Evolutionary conservation across 2,888 invertebrate genomes (phyloP).

Genomic region (Crossocerus cetratus): DNA sequence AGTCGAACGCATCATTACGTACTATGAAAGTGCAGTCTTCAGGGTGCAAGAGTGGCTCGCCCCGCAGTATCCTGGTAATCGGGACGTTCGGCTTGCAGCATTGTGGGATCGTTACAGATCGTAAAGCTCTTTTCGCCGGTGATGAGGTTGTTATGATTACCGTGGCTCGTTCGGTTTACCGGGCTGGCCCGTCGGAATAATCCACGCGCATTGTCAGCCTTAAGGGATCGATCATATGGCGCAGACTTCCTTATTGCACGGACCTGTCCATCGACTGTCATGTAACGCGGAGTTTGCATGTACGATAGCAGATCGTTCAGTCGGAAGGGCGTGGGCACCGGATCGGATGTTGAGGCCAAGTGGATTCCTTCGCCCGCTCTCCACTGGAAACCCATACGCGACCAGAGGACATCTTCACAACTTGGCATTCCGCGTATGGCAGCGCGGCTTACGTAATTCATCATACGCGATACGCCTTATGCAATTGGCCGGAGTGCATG

Average conservation of each 20-base stretch:
- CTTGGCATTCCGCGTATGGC: background rate
- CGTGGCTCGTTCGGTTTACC: slow-evolving; percentile 1
- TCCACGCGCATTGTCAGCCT: slow-evolving; percentile 47
- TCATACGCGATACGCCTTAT: slow-evolving; percentile 34
- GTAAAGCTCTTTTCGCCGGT: slow-evolving; percentile 11
- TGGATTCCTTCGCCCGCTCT: slow-evolving; percentile 7
- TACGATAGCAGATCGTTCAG: slow-evolving; percentile 53
- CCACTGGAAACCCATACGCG: slow-evolving; percentile 2
- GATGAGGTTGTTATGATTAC: slow-evolving; percentile 14
- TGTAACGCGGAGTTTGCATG: slow-evolving; percentile 54
- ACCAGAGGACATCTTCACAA: background rate
- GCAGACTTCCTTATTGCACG: slow-evolving; percentile 56
- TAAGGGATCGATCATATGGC: slow-evolving; percentile 55
- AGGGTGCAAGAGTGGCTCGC: background rate
- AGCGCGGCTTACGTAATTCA: slow-evolving; percentile 31
- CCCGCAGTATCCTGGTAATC: slow-evolving; percentile 35
- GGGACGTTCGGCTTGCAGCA: slow-evolving; percentile 22
- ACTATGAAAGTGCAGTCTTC: slow-evolving; percentile 12
- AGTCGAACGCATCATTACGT: slow-evolving; percentile 2
- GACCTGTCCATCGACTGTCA: slow-evolving; percentile 50
- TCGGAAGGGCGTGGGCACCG: slow-evolving; percentile 52
- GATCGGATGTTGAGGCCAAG: slow-evolving; percentile 11
- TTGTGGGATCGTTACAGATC: slow-evolving; percentile 18
- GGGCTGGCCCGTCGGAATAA: slow-evolving; percentile 41
- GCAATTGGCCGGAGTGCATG: slow-evolving; percentile 30